Conservation (phyloP, 2,113 vertebrate genomes). For the Garra rufa region DNA sequence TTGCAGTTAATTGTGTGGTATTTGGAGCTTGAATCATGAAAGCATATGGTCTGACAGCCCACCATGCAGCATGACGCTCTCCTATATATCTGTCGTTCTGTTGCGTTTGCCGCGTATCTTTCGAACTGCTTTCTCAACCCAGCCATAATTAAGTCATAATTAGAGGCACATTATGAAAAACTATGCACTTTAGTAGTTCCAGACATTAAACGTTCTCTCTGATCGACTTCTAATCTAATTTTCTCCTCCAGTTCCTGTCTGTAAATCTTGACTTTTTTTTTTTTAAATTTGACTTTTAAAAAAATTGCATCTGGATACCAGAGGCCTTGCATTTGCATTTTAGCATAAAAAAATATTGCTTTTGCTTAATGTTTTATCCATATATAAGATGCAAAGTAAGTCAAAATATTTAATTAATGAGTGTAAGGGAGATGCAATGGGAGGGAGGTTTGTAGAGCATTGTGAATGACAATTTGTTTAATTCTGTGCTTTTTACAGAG, state of each 20-base stretch:
- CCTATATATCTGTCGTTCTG: not conserved
- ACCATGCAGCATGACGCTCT: not conserved
- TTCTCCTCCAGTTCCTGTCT: constrained; percentile 42
- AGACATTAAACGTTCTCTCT: constrained; percentile 10
- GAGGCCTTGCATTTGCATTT: not conserved
- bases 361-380: not conserved
- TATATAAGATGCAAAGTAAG: no score
- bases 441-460: not conserved
- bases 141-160: constrained; percentile 42
- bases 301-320: not conserved
- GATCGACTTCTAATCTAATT: constrained; percentile 46
- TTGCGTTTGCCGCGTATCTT: not conserved
- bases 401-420: not conserved
- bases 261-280: constrained; percentile 21
- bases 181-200: not conserved
- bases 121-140: constrained; percentile 15
- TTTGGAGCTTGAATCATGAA: constrained; percentile 11
- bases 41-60: constrained; percentile 1
- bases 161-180: constrained; percentile 35
- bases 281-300: not conserved
- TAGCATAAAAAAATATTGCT: not conserved
- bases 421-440: no score
- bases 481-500: not conserved
- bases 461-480: not conserved
- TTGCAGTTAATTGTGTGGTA: constrained; percentile 46